These are phyloP conservation scores for Phyllostomus hastatus DNA, from an alignment of 2,113 vertebrate species.

Conservation along the genomic window DNA sequence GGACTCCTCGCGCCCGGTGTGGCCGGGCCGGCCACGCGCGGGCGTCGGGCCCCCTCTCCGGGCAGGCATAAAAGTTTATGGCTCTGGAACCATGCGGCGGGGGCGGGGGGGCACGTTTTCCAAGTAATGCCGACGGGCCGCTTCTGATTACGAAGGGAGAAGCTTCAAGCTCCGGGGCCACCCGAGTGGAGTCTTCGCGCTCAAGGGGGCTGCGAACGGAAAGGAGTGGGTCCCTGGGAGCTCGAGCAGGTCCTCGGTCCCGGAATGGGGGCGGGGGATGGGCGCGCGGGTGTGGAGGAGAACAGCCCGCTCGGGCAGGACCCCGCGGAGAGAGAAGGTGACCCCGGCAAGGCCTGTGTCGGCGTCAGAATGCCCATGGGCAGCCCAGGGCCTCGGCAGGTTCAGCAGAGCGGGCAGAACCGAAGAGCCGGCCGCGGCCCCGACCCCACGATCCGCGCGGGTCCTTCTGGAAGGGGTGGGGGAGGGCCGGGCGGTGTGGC, in stretches of 20 bases:
- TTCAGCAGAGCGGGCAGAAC: background rate
- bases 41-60: background rate
- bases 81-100: background rate
- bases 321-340: background rate
- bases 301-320: background rate
- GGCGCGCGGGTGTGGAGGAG: background rate
- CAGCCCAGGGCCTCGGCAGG: background rate
- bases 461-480: too few relatives aligned
- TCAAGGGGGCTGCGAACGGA: background rate
- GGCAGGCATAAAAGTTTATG: constrained; percentile 54
- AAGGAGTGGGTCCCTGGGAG: background rate
- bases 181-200: background rate
- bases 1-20: background rate
- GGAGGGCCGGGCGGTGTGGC: background rate
- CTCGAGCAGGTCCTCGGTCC: background rate
- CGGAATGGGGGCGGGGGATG: background rate
- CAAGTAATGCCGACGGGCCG: background rate
- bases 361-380: background rate
- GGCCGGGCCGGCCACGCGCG: background rate
- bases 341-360: background rate
- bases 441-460: background rate
- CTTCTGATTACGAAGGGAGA: constrained; percentile 36
- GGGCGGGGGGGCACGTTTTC: background rate
- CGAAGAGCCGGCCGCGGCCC: background rate
- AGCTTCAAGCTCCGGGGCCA: background rate